phyloP scores from a whole-genome alignment of 2,113 vertebrate species.

The Lamprotornis superbus region DNA sequence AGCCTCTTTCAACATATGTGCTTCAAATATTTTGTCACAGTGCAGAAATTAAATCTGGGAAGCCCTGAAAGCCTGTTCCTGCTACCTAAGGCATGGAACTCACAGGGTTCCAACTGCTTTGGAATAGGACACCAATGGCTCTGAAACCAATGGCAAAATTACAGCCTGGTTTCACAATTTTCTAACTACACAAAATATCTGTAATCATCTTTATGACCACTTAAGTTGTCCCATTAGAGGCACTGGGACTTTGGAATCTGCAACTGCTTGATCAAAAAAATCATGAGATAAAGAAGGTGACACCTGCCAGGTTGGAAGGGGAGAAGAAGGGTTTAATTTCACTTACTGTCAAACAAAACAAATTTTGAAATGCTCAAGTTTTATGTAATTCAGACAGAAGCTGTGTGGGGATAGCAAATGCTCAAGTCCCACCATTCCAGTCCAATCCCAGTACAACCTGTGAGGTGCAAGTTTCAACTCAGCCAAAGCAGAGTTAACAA shows the following conservation, averaged over 20 bases:
- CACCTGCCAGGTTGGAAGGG: neutral
- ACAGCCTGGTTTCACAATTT: neutral
- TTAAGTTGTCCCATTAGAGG: neutral
- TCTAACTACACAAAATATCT: neutral
- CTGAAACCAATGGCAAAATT: neutral
- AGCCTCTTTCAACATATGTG: neutral
- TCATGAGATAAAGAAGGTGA: neutral
- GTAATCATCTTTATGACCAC: neutral
- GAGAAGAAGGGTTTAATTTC: neutral
- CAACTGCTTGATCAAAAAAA: neutral
- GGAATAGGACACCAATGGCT: neutral
- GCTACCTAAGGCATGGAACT: neutral
- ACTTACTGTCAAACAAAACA: neutral
- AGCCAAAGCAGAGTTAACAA: neutral
- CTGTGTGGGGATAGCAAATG: neutral
- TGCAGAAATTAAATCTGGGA: neutral
- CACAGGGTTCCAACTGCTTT: neutral
- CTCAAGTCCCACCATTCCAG: neutral
- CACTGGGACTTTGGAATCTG: neutral
- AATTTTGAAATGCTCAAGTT: neutral
- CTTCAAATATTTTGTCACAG: neutral
- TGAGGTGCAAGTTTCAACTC: neutral
- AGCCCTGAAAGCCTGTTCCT: neutral
- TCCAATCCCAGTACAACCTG: neutral
- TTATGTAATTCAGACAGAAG: neutral